A percentile compares a stretch with the other conserved stretches of the same genome.
Evolutionary conservation across 2,888 invertebrate species (phyloP).

Genomic region (Parnassius glacialis): DNA sequence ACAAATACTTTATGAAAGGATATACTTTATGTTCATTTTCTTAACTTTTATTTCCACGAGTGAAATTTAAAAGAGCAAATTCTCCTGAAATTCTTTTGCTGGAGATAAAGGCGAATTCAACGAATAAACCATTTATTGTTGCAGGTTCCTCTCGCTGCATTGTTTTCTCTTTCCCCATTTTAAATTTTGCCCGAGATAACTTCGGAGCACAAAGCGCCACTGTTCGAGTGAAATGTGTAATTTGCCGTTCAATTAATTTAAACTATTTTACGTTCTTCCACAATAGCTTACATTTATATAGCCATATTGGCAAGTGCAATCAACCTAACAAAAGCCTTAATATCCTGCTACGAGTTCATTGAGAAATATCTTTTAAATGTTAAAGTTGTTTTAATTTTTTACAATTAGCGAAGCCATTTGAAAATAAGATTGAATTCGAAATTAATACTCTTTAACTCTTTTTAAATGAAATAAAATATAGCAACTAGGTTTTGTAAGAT

Average conservation of each 20-base stretch:
- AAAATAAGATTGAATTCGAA: too few relatives aligned
- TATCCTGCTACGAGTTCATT: too few relatives aligned
- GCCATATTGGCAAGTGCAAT: slow-evolving; percentile 19
- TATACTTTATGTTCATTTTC: background rate
- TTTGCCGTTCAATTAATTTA: slow-evolving; percentile 16
- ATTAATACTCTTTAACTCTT: background rate
- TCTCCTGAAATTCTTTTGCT: slow-evolving; percentile 18
- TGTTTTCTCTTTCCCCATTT: slow-evolving; percentile 93
- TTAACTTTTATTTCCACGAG: slow-evolving; percentile 18
- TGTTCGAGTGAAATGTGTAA: slow-evolving; percentile 34
- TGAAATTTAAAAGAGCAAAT: slow-evolving; percentile 27
- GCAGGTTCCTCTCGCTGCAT: slow-evolving; percentile 93
- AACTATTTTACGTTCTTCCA: slow-evolving; percentile 9
- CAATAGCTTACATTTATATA: background rate
- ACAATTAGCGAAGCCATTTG: background rate
- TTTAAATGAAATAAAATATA: slow-evolving; percentile 27
- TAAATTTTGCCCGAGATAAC: slow-evolving; percentile 88
- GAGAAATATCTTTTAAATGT: background rate
- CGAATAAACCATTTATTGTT: slow-evolving; percentile 57
- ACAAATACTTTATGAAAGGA: too few relatives aligned
- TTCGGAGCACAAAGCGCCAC: slow-evolving; percentile 22
- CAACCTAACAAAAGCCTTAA: slow-evolving; percentile 1
- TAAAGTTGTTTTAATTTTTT: slow-evolving; percentile 9
- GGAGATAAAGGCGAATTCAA: slow-evolving; percentile 35
- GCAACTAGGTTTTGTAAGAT: slow-evolving; percentile 38